Base-by-base conservation (phyloP, 2,888 invertebrate species). In the Dolichopus griseipennis region DNA sequence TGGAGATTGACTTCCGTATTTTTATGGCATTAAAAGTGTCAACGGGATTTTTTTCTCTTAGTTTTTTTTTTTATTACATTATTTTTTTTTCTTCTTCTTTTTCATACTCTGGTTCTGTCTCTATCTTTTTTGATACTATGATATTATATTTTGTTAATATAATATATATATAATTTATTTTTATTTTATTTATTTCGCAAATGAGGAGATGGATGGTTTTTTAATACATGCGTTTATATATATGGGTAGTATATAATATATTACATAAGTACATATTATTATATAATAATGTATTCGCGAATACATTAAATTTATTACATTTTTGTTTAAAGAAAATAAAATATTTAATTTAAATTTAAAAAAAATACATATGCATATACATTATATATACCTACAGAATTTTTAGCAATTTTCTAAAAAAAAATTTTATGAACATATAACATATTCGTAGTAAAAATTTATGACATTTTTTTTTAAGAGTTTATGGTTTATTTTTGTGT, bases 301-400 rank as follows among this genome's bases (percentile, higher is more conserved):
- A 52, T 52, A 52, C n/a, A 52, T 52, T 52, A 52, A 52, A 52
- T 52, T 52, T 52, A 52, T 52, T 52, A 52, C 52, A 52, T 52
- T 52, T 41, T 18, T 52, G 52, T 52, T 52, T 52, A 52, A 52
- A 18, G 52, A 52, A 52, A 52, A 52, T 52, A 52, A 52, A 52
- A 52, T 52, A 52, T 52, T 52, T 52, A 52, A 52, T 52, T 52
- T 52, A 18, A 52, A 52, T 52, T 52, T 52, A 52, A 52, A 41
- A 12, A 52, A 1, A 52, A n/a, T n/a, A n/a, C n/a, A n/a, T n/a
- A n/a, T n/a, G n/a, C n/a, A n/a, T n/a, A n/a, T n/a, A n/a, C n/a
- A n/a, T n/a, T 52, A 18, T 2, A 52, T 52, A n/a, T 18, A 52
- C 52, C 1, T 6, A 52, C 37, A 37, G 4, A 18, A 52, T 52